Base-by-base conservation (phyloP, 1,140 invertebrate genomes). In the Pteromalus puparum region DNA sequence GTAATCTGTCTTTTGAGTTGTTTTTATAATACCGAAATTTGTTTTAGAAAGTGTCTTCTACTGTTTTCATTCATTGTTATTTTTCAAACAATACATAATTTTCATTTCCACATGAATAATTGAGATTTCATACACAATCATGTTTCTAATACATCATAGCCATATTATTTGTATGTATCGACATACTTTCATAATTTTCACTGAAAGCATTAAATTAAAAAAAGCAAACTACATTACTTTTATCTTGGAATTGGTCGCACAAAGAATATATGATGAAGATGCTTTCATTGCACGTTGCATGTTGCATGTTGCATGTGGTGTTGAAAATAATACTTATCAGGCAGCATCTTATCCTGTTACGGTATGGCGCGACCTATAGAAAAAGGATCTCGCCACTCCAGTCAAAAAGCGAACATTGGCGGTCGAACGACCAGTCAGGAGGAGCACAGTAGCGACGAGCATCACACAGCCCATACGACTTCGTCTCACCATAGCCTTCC, bases 391-490 rank as follows among this genome's bases (percentile, higher is more conserved):
- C 89, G 89, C 61, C 87, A 91, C 84, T 81, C 87, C 15, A 89
- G 87, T 88, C 87, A 90, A 82, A 93, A 91, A 87, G 61, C 86
- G 42, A 91, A 87, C 21, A 90, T 91, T n/a, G 90, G 92, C 65
- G 91, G 90, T 13, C 94, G 94, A 83, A 92, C 92, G 70, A 91
- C 91, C 84, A 94, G 94, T 79, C 96, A 96, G 90, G 96, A 97
- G 83, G 96, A 96, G 84, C 96, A 96, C 90, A 95, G 95, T 90
- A 96, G 95, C 88, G 96, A 97, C 87, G 96, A 96, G 87, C 95
- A 95, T 88, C 94, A 93, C 67, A 93, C 92, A 24, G 81, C 92
- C 9, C 92, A 93, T 83, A 93, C 91, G 24, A 88, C 90, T 34
- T 93, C 92, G 26, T 93, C 92, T 78, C 92, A 93, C 88, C 92